Evolutionary conservation across 2,797 vertebrate species (phyloP), one percentile per base, ranked within the genome.

Genomic region (Gobionotothen gibberifrons): DNA sequence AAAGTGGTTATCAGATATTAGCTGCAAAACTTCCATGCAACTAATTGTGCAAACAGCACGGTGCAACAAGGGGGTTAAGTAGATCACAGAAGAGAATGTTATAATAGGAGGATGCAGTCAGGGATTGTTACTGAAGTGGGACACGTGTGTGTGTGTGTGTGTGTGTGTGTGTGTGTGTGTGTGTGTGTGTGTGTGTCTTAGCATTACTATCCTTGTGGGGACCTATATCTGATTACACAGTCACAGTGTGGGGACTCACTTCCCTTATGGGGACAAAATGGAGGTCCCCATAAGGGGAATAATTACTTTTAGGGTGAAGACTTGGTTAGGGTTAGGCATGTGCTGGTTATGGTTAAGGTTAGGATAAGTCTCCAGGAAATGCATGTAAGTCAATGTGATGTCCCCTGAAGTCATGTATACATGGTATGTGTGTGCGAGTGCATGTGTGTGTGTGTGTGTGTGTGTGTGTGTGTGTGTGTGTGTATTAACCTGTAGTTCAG

Each of bases 401-500:
- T 26, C 22, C 22, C 22, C 22, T 26, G 22, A 26, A 26, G 22
- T 26, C 3, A 26, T 26, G 22, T 26, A 26, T 26, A 26, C 22
- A 26, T 21, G 21, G 26, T 26, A 2, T 15, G 5, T 32, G 5
- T 22, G 21, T 13, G 12, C 22, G 48, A 46, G 32, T 29, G 5
- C 36, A 22, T 16, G 10, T 51, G 44, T n/a, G 47, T 49, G 46
- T 2, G 4, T 56, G 36, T 17, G 54, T 19, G 0, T 2, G 6
- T 53, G 51, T 53, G 51, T 29, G 51, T 22, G 8, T 42, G 40
- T 42, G 56, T 42, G 39, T 14, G 36, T 40, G 12, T 42, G 52
- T 53, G 36, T 3, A 22, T 26, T 1, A 26, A 98, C 97, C 97
- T 97, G 97, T 36, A 98, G 89, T 22, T 98, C 97, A 0, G 95